These are phyloP conservation scores for Manacus vitellinus DNA, from an alignment of 2,113 vertebrate species.

Conservation along the genomic window DNA sequence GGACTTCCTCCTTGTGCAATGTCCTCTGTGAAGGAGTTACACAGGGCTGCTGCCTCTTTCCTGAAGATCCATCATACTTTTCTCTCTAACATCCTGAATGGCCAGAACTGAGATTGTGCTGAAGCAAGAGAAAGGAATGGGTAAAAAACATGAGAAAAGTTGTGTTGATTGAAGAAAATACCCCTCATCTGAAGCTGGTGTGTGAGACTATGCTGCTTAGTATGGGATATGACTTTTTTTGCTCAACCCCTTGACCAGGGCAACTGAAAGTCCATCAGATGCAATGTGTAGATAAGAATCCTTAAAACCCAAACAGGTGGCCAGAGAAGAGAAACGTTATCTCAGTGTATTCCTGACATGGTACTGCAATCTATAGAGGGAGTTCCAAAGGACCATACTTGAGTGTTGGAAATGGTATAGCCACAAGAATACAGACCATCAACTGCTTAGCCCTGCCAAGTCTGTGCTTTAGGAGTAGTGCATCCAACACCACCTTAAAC, in stretches of 20 bases:
- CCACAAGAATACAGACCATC: background rate
- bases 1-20: background rate
- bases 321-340: background rate
- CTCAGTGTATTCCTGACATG: rapidly evolving
- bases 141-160: background rate
- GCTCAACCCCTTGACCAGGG: background rate
- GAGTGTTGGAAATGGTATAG: background rate
- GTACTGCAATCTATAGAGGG: background rate
- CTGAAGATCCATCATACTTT: background rate
- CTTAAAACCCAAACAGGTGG: background rate
- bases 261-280: background rate
- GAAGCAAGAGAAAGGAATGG: background rate
- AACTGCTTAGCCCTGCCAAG: background rate
- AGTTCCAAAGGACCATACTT: background rate
- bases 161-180: background rate
- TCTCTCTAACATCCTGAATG: background rate
- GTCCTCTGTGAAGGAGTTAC: background rate
- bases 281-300: background rate
- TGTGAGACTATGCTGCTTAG: background rate
- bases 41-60: background rate
- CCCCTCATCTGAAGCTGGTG: background rate
- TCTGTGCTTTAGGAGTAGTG: background rate
- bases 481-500: background rate
- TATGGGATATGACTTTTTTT: background rate
- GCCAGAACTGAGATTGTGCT: background rate